phyloP scores from a whole-genome alignment of 2,113 vertebrate genomes.

The Neodontobutis hainanensis region DNA sequence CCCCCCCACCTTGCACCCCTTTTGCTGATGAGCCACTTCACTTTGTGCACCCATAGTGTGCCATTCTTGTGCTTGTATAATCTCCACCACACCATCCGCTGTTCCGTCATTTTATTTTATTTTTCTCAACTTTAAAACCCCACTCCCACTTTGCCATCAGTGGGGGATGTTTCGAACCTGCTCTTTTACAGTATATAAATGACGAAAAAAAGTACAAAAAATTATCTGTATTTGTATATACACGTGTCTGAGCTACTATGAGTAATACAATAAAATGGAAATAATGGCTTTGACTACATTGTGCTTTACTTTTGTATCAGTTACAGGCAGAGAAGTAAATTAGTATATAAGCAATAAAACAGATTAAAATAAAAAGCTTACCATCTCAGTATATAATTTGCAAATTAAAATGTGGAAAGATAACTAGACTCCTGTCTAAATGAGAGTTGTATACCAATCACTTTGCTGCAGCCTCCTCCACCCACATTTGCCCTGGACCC shows the following conservation, averaged over 20 bases:
- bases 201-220: conserved; percentile 82
- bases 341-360: too few species aligned
- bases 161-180: conserved; percentile 90
- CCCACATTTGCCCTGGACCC: not conserved
- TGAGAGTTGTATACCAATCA: too few species aligned
- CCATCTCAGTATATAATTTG: too few species aligned
- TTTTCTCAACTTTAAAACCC: conserved; percentile 75
- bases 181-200: conserved; percentile 92
- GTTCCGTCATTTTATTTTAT: conserved; percentile 77
- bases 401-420: too few species aligned
- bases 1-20: conserved; percentile 15
- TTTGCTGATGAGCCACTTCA: conserved; percentile 52
- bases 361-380: too few species aligned
- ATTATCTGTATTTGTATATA: conserved; percentile 99
- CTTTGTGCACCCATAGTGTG: conserved; percentile 52
- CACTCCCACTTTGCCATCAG: conserved; percentile 82
- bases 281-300: conserved; percentile 64
- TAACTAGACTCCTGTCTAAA: not conserved
- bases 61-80: conserved; percentile 64
- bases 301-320: conserved; percentile 20
- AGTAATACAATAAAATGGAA: conserved; percentile 89
- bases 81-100: conserved; percentile 65
- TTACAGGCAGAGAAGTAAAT: too few species aligned
- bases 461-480: too few species aligned
- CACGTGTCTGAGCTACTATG: conserved; percentile 98